Evolutionary conservation across 2,797 vertebrate species (phyloP).

Genomic region (Girardinus metallicus): DNA sequence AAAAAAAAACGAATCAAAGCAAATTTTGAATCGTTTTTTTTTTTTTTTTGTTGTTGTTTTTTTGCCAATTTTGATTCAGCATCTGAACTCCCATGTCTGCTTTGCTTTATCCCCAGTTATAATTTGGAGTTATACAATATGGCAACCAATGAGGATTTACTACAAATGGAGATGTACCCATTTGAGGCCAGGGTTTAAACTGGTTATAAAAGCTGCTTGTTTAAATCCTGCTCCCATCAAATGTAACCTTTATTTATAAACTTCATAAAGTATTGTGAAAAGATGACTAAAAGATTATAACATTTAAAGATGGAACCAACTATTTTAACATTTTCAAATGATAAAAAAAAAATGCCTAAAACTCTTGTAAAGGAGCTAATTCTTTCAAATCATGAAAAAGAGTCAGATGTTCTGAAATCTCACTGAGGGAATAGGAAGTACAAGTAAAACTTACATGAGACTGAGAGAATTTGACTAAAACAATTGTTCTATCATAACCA

Average conservation of each 20-base stretch:
- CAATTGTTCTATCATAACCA: background rate
- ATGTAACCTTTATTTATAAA: background rate
- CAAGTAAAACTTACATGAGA: background rate
- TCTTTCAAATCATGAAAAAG: background rate
- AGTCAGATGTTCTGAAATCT: background rate
- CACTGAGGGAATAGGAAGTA: background rate
- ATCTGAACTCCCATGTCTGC: constrained; percentile 4
- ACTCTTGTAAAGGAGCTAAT: background rate
- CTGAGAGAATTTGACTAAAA: background rate
- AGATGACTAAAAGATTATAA: background rate
- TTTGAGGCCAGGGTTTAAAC: constrained; percentile 45
- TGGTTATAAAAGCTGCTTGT: constrained; percentile 13
- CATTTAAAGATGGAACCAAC: background rate
- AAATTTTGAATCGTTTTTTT: constrained; percentile 9
- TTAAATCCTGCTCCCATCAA: constrained; percentile 9
- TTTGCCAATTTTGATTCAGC: constrained; percentile 1
- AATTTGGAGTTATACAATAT: constrained; percentile 49
- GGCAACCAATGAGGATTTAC: constrained; percentile 48
- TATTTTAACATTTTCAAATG: background rate
- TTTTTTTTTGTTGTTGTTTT: background rate
- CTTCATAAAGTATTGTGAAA: background rate
- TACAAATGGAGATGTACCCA: constrained; percentile 42
- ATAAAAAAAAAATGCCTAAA: background rate
- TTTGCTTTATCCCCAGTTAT: constrained; percentile 14
- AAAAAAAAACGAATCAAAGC: constrained; percentile 1